Conservation (phyloP, 2,797 vertebrate species). For the Melanotaenia parkinsoni region DNA sequence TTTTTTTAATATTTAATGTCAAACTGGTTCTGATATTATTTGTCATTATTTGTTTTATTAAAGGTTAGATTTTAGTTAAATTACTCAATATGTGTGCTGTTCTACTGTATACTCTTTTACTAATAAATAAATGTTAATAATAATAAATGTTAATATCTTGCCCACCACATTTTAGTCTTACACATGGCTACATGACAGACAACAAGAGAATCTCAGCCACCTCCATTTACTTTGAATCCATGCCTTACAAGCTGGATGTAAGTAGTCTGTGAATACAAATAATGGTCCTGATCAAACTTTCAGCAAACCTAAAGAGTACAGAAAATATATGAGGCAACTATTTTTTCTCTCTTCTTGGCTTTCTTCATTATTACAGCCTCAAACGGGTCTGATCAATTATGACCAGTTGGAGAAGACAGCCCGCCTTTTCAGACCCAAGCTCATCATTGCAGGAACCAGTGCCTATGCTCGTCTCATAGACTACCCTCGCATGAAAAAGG, state of each 20-base stretch:
- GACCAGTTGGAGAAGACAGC: slow-evolving; percentile 84
- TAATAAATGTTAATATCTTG: neutral
- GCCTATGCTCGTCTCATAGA: slow-evolving; percentile 88
- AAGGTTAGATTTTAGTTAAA: slow-evolving; percentile 16
- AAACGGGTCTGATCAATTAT: slow-evolving; percentile 86
- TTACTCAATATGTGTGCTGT: neutral
- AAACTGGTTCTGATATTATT: neutral
- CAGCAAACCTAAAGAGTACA: neutral
- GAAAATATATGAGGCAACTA: neutral
- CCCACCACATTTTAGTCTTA: slow-evolving; percentile 80
- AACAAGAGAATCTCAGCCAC: slow-evolving; percentile 91
- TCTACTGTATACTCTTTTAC: neutral
- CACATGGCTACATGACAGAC: slow-evolving; percentile 94
- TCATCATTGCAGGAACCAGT: slow-evolving; percentile 88
- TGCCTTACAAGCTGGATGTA: slow-evolving; percentile 95
- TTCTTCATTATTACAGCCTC: slow-evolving; percentile 33
- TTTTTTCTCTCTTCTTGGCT: neutral
- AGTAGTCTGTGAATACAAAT: slow-evolving; percentile 64
- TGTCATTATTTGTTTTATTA: slow-evolving; percentile 1
- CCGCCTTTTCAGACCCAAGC: slow-evolving; percentile 85
- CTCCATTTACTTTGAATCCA: slow-evolving; percentile 95
- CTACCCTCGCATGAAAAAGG: slow-evolving; percentile 86
- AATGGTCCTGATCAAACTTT: neutral
- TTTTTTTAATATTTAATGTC: neutral
- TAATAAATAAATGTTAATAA: neutral